Conservation (phyloP, 2,113 vertebrate species). For the Fukomys damarensis region DNA sequence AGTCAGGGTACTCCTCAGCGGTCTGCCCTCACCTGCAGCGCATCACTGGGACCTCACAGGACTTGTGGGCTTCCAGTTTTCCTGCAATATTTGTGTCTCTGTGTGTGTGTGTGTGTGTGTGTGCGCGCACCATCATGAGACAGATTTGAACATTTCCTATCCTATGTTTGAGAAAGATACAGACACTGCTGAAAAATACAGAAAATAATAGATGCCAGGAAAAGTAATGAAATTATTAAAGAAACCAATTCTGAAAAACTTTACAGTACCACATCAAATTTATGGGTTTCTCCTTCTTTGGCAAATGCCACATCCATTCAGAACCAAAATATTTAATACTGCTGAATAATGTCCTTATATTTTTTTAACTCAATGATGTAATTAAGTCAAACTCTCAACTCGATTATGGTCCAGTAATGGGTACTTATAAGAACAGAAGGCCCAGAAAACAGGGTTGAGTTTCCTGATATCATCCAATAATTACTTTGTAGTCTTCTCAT, state of each 20-base stretch:
- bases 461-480: no score
- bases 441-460: not conserved
- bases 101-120: no score
- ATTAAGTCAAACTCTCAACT: not conserved
- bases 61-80: not conserved
- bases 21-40: not conserved
- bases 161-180: not conserved
- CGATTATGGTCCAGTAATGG: not conserved
- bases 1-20: not conserved
- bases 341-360: not conserved
- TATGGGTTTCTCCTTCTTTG: not conserved
- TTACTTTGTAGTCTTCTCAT: not conserved
- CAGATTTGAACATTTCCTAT: not conserved
- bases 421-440: not conserved
- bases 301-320: not conserved
- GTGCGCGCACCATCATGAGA: fast-evolving
- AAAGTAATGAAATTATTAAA: not conserved
- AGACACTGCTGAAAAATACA: not conserved
- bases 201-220: not conserved
- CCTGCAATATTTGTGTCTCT: not conserved
- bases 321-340: not conserved
- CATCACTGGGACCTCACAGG: not conserved
- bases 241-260: not conserved
- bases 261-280: not conserved
- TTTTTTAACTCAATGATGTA: not conserved